phyloP scores from a whole-genome alignment of 2,113 vertebrate genomes.

The Bagarius yarrelli region DNA sequence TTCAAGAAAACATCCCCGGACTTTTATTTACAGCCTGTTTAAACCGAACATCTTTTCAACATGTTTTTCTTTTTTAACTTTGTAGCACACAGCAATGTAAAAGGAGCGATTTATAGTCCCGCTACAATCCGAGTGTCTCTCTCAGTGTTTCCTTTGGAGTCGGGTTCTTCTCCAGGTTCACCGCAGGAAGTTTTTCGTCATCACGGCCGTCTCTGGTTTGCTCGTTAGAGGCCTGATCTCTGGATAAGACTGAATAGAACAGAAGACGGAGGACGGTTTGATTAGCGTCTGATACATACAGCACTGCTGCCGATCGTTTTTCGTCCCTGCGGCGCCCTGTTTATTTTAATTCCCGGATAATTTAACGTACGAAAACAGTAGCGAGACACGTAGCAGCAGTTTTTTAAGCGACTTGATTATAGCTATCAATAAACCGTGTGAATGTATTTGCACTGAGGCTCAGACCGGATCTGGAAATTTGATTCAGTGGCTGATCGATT shows the following conservation, averaged over 20 bases:
- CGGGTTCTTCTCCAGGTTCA: background rate
- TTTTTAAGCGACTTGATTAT: slow-evolving; percentile 43
- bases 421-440: slow-evolving; percentile 39
- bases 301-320: background rate
- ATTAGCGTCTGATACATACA: slow-evolving; percentile 14
- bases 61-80: background rate
- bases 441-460: slow-evolving; percentile 42
- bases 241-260: too few species aligned
- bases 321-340: background rate
- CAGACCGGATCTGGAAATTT: slow-evolving; percentile 23
- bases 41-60: background rate
- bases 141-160: background rate
- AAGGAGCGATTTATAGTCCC: background rate
- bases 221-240: background rate
- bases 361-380: slow-evolving; percentile 19
- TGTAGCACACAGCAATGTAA: background rate
- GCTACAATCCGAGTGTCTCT: too few species aligned
- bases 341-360: slow-evolving; percentile 15
- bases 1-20: background rate
- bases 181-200: background rate
- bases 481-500: slow-evolving; percentile 45
- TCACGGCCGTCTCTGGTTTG: background rate
- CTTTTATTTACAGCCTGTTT: background rate
- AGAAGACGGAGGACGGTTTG: background rate
- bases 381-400: background rate